Evolutionary conservation across 2,113 vertebrate genomes (phyloP).

Genomic region (Alectura lathami): DNA sequence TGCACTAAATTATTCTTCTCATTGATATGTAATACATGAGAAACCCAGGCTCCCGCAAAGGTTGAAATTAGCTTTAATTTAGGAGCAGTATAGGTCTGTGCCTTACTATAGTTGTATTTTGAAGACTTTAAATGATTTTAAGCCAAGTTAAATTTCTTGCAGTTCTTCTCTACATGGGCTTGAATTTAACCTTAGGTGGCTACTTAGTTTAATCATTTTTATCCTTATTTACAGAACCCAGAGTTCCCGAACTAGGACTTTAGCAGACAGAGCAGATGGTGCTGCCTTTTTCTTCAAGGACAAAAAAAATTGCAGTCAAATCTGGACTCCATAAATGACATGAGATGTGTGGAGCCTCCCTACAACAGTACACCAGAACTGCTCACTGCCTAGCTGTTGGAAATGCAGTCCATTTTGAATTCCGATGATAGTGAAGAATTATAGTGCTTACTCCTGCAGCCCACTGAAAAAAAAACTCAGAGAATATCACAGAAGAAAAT

Average conservation of each 20-base stretch:
- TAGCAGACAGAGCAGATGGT: slow-evolving; percentile 13
- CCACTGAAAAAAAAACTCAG: background rate
- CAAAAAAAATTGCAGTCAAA: background rate
- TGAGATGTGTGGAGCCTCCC: background rate
- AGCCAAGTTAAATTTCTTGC: background rate
- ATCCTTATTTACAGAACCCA: slow-evolving; percentile 2
- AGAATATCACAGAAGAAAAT: background rate
- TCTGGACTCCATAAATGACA: background rate
- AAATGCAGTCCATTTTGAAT: background rate
- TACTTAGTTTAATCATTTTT: background rate
- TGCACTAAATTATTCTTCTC: background rate
- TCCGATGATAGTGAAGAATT: background rate
- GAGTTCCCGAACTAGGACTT: background rate
- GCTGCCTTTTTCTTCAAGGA: slow-evolving; percentile 10
- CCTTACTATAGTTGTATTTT: background rate
- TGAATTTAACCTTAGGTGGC: background rate
- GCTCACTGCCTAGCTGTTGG: background rate
- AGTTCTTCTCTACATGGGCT: background rate
- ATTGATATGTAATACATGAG: background rate
- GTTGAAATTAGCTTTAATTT: background rate
- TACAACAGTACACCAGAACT: background rate
- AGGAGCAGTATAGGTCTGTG: background rate
- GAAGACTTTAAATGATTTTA: background rate
- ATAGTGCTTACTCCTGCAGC: background rate
- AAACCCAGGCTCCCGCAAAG: background rate